Percentiles rank a stretch among this genome's conserved stretches.
phyloP scores from a whole-genome alignment of 2,888 invertebrate species.

The Plebejus anna region DNA sequence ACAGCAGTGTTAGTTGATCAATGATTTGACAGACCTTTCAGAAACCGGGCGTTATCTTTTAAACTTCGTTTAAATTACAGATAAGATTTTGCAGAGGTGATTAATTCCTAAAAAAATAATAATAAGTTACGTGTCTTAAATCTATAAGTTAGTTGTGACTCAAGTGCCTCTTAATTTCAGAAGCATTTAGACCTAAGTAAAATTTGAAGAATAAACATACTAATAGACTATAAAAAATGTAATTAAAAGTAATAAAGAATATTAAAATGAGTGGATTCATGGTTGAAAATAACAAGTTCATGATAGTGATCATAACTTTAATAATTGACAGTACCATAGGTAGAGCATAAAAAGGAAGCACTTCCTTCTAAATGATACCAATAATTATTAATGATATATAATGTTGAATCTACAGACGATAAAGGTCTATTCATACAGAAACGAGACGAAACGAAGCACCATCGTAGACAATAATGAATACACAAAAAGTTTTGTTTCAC shows the following conservation, averaged over 20 bases:
- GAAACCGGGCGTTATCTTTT: no score
- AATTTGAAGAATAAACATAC: background rate
- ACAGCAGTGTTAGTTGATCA: no score
- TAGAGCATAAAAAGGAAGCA: conserved; percentile 4
- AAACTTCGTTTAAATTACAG: no score
- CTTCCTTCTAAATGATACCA: background rate
- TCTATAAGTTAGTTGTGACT: no score
- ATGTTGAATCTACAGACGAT: background rate
- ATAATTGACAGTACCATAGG: background rate
- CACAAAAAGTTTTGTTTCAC: background rate
- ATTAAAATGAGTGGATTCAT: background rate
- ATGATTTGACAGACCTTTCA: no score
- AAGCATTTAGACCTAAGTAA: background rate
- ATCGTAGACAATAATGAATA: background rate
- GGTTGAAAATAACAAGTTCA: background rate
- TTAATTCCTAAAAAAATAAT: no score
- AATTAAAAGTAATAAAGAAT: background rate
- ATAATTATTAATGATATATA: background rate
- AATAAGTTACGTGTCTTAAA: no score
- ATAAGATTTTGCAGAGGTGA: no score
- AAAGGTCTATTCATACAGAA: background rate
- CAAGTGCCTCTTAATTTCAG: no score
- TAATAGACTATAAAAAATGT: background rate
- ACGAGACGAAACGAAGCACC: background rate
- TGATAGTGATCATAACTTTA: background rate